Percentiles rank a stretch among this genome's conserved stretches.
Conservation (phyloP, 2,797 vertebrate species). For the Eulemur coronatus region DNA sequence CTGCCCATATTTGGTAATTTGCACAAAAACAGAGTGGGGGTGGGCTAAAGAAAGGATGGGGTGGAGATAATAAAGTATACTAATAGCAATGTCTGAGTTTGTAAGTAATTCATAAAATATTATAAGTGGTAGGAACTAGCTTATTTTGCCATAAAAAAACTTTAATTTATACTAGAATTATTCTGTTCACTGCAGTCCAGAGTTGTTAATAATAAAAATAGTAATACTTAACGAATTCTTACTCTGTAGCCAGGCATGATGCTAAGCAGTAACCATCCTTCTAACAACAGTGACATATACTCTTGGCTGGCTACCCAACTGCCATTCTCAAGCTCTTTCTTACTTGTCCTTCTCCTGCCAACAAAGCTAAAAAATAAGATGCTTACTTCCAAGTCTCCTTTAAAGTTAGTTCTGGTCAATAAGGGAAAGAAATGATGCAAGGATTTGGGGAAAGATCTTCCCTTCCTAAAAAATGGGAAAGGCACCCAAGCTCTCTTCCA, state of each 20-base stretch:
- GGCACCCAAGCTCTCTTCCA: not conserved
- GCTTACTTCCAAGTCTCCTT: not conserved
- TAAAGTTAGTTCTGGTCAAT: not conserved
- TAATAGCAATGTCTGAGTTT: not conserved
- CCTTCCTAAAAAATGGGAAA: not conserved
- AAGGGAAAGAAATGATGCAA: not conserved
- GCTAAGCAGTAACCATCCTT: not conserved
- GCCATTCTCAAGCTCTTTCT: not conserved
- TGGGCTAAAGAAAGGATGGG: not conserved
- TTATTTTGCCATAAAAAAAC: not conserved
- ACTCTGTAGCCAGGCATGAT: not conserved
- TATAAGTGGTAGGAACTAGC: not conserved
- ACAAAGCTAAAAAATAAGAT: not conserved
- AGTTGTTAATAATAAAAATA: slow-evolving; percentile 1
- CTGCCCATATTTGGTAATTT: not conserved
- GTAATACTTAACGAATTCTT: not conserved
- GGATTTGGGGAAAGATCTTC: not conserved
- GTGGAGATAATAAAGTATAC: not conserved
- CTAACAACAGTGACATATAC: not conserved
- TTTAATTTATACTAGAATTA: not conserved
- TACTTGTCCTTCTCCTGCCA: not conserved
- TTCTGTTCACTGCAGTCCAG: not conserved
- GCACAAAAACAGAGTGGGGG: not conserved
- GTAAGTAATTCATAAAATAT: not conserved
- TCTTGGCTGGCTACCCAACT: not conserved